phyloP scores from a whole-genome alignment of 2,888 invertebrate genomes.

The Caenorhabditis angaria region DNA sequence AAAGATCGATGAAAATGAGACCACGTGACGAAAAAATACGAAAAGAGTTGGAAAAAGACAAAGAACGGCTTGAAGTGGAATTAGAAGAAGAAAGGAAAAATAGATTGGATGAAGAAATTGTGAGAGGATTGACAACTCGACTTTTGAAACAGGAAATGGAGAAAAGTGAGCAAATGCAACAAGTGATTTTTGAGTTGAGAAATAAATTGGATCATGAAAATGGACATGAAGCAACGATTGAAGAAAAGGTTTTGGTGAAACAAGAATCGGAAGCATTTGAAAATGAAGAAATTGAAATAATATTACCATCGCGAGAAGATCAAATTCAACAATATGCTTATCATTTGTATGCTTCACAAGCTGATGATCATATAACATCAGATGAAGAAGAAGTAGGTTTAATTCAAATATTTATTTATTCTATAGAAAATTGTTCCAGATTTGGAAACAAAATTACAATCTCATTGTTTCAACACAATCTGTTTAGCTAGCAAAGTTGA shows the following conservation, averaged over 20 bases:
- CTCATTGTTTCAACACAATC: conserved; percentile 62
- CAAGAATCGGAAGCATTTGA: conserved; percentile 13
- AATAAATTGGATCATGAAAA: conserved; percentile 39
- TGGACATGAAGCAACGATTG: conserved; percentile 22
- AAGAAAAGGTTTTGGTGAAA: conserved; percentile 18
- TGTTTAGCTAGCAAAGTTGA: conserved; percentile 60
- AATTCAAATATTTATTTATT: too few species aligned
- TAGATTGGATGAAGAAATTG: conserved; percentile 60
- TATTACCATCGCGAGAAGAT: conserved; percentile 33
- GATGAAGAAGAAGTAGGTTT: conserved; percentile 29
- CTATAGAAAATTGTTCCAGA: conserved; percentile 6
- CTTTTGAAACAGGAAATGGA: conserved; percentile 61
- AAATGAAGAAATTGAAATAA: conserved; percentile 31
- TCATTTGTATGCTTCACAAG: conserved; percentile 37
- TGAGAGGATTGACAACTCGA: conserved; percentile 58
- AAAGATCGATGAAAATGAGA: conserved; percentile 28
- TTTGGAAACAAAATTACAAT: conserved; percentile 51
- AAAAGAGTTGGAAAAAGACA: conserved; percentile 42
- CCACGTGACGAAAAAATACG: conserved; percentile 25
- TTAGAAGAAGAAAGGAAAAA: conserved; percentile 56
- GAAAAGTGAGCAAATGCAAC: conserved; percentile 56
- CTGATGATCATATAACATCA: conserved; percentile 37
- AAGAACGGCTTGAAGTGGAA: conserved; percentile 36
- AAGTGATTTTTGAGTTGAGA: conserved; percentile 51
- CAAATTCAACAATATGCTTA: conserved; percentile 44